phyloP scores from a whole-genome alignment of 2,113 vertebrate species.

The Chloroceryle aenea region DNA sequence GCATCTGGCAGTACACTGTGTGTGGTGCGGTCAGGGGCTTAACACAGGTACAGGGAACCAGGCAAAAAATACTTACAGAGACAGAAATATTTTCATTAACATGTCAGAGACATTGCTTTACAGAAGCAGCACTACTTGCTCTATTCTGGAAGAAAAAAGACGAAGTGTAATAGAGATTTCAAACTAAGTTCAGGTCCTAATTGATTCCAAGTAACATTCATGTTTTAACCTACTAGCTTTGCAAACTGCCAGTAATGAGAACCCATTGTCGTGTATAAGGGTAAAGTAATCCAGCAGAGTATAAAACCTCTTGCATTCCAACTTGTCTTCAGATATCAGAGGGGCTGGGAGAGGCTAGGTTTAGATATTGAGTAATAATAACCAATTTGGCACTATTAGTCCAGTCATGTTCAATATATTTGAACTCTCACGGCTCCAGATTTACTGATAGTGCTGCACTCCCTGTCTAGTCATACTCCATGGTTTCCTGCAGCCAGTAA shows the following conservation, averaged over 20 bases:
- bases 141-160: background rate
- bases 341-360: too few species aligned
- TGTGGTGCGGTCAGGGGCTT: background rate
- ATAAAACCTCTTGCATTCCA: too few species aligned
- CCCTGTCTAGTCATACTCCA: too few species aligned
- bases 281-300: too few species aligned
- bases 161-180: background rate
- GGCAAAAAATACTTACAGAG: background rate
- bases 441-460: too few species aligned
- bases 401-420: too few species aligned
- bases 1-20: background rate
- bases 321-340: too few species aligned
- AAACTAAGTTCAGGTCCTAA: background rate
- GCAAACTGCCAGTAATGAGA: background rate
- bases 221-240: background rate
- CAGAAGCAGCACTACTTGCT: background rate
- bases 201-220: background rate
- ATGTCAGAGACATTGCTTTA: background rate
- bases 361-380: too few species aligned
- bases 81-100: background rate
- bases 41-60: background rate
- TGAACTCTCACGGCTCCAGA: too few species aligned
- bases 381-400: too few species aligned
- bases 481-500: too few species aligned
- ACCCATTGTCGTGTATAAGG: too few species aligned